These are phyloP conservation scores for Tyto alba DNA, from an alignment of 2,113 vertebrate genomes.

Conservation along the genomic window DNA sequence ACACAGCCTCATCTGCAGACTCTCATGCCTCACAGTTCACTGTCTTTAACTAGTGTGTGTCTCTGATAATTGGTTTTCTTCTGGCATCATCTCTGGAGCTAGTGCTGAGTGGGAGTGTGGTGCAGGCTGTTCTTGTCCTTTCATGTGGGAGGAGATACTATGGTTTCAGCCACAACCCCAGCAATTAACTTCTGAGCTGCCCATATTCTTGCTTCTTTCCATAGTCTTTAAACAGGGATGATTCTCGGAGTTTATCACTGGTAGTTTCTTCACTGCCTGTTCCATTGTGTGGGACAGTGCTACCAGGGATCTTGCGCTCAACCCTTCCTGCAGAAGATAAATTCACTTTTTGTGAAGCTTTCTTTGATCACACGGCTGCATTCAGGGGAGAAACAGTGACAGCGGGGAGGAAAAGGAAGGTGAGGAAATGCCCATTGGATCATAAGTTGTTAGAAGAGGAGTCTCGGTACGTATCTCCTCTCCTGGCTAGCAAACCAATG, in stretches of 20 bases:
- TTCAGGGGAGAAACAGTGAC: background rate
- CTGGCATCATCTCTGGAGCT: background rate
- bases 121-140: background rate
- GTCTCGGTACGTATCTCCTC: background rate
- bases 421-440: background rate
- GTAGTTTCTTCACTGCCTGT: background rate
- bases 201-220: background rate
- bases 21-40: background rate
- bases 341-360: background rate
- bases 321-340: background rate
- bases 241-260: background rate
- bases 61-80: conserved; percentile 45
- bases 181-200: background rate
- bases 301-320: background rate
- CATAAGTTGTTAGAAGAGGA: background rate
- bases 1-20: background rate
- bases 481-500: background rate
- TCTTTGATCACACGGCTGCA: background rate
- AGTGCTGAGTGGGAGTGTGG: background rate
- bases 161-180: background rate
- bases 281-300: background rate
- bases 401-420: background rate
- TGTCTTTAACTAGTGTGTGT: background rate
- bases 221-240: background rate
- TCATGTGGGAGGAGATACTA: background rate